Percentiles rank a stretch among this genome's conserved stretches.
phyloP scores from a whole-genome alignment of 1,140 invertebrate species.

The Zaprionus ghesquierei region DNA sequence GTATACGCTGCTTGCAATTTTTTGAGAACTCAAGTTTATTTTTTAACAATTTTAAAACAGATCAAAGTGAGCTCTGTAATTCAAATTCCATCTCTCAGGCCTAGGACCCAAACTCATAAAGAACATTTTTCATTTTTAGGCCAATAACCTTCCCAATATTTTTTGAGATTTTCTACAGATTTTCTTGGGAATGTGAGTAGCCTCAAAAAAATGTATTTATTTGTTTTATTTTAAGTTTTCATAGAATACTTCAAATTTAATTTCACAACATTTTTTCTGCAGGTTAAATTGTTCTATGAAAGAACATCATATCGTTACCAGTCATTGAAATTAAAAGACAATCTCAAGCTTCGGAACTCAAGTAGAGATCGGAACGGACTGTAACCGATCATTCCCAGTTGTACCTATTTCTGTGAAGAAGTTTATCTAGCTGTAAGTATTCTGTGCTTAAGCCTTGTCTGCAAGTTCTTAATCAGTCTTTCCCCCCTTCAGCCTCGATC shows the following conservation, averaged over 20 bases:
- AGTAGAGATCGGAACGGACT: neutral
- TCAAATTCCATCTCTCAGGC: neutral
- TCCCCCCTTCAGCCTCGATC: neutral
- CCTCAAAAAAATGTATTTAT: too few relatives aligned
- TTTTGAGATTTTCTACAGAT: slow-evolving; percentile 9
- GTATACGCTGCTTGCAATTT: too few relatives aligned
- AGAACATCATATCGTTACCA: neutral
- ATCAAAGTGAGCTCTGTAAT: neutral
- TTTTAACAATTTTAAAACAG: neutral
- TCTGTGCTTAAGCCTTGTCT: neutral
- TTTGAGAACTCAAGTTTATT: too few relatives aligned
- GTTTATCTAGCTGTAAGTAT: neutral
- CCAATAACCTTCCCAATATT: neutral
- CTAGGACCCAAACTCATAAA: neutral
- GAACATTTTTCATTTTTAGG: neutral
- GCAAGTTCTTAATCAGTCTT: neutral
- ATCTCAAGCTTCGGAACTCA: neutral
- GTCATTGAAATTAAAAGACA: neutral
- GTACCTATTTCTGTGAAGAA: slow-evolving; percentile 18
- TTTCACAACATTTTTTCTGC: neutral
- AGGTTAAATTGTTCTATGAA: slow-evolving; percentile 2
- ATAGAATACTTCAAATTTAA: neutral
- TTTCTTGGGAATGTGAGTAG: slow-evolving; percentile 1
- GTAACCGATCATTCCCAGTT: neutral
- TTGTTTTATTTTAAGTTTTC: neutral